Evolutionary conservation across 2,113 vertebrate genomes (phyloP).

Genomic region (Cyprinus carpio): DNA sequence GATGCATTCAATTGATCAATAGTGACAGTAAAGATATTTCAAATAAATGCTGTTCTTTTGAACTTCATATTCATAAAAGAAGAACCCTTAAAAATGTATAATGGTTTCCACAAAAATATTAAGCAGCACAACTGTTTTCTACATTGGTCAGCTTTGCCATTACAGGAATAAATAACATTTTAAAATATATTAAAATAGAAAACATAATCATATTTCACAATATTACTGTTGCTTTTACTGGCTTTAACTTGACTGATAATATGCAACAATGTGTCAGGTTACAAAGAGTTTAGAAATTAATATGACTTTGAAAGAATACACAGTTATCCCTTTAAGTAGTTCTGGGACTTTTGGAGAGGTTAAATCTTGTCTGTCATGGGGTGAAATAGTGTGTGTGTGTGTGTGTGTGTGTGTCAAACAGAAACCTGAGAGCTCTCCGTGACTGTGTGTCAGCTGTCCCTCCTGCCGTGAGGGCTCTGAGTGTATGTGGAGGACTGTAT

Average conservation of each 20-base stretch:
- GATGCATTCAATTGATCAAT: too few relatives aligned
- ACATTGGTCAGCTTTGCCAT: too few relatives aligned
- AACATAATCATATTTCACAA: too few relatives aligned
- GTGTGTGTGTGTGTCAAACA: conserved; percentile 39
- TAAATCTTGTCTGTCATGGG: conserved; percentile 4
- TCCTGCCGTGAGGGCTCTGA: neutral
- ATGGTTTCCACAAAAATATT: too few relatives aligned
- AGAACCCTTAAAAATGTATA: too few relatives aligned
- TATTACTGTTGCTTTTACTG: too few relatives aligned
- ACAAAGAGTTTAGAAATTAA: neutral
- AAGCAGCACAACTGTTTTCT: too few relatives aligned
- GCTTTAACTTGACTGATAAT: neutral
- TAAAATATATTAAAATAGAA: too few relatives aligned
- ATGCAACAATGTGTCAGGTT: neutral
- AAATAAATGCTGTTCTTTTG: too few relatives aligned
- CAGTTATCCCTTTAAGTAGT: neutral
- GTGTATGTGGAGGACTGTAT: conserved; percentile 65
- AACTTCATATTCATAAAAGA: too few relatives aligned
- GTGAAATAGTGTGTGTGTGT: conserved; percentile 6
- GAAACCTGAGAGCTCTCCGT: conserved; percentile 67
- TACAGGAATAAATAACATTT: too few relatives aligned
- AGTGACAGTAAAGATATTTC: too few relatives aligned
- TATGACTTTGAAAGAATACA: neutral
- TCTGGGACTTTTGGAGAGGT: conserved; percentile 3
- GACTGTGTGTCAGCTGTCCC: conserved; percentile 42